A percentile compares a stretch with the other conserved stretches of the same genome.
phyloP scores from a whole-genome alignment of 2,797 vertebrate genomes.

The Hippoglossus hippoglossus region DNA sequence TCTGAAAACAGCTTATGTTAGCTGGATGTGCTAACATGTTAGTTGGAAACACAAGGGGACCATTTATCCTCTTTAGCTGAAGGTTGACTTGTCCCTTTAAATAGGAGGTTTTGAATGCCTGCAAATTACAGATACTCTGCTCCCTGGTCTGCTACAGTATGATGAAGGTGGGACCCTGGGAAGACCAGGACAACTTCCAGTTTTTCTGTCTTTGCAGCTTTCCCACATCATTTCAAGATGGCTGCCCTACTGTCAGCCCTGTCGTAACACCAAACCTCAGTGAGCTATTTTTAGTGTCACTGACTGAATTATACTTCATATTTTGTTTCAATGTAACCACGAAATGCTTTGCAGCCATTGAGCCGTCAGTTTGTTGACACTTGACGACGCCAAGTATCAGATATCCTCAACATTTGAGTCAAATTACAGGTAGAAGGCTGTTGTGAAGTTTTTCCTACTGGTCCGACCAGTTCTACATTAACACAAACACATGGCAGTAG shows the following conservation, averaged over 20 bases:
- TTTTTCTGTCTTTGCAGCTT: no score
- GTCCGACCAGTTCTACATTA: not conserved
- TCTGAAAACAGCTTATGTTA: no score
- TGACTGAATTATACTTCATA: not conserved
- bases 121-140: not conserved
- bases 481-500: not conserved
- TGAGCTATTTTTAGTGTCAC: no score
- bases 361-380: not conserved
- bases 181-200: no score
- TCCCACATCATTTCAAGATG: no score
- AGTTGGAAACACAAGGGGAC: not conserved
- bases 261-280: no score
- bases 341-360: not conserved
- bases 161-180: no score
- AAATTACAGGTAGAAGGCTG: not conserved
- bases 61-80: not conserved
- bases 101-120: not conserved
- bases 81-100: not conserved
- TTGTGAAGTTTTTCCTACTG: no score
- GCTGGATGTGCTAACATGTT: not conserved
- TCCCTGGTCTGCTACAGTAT: not conserved
- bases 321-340: not conserved
- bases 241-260: no score
- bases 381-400: not conserved
- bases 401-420: not conserved